A percentile compares a stretch with the other conserved stretches of the same genome.
Evolutionary conservation across 1,140 invertebrate genomes (phyloP).

Genomic region (Lasaia peninsularis): DNA sequence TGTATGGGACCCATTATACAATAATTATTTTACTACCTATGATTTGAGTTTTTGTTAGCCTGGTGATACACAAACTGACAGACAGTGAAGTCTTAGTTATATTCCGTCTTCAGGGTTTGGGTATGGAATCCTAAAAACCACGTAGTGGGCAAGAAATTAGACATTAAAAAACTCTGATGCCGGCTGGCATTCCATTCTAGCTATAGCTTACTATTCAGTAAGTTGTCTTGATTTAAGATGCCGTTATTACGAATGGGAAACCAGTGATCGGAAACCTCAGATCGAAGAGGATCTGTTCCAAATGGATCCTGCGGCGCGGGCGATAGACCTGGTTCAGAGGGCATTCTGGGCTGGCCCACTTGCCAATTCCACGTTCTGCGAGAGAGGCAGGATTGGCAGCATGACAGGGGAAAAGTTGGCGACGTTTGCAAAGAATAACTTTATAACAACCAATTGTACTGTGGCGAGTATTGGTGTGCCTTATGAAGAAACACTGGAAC

Average conservation of each 20-base stretch:
- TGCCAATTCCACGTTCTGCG: slow-evolving; percentile 50
- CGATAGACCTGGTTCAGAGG: slow-evolving; percentile 47
- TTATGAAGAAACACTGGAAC: slow-evolving; percentile 49
- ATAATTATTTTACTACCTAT: too few relatives aligned
- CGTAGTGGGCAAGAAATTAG: too few relatives aligned
- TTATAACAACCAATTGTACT: slow-evolving; percentile 34
- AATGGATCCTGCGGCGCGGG: slow-evolving; percentile 35
- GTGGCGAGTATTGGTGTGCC: slow-evolving; percentile 48
- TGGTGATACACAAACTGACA: too few relatives aligned
- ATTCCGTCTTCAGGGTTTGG: too few relatives aligned
- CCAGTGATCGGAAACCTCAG: slow-evolving; percentile 35
- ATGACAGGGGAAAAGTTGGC: slow-evolving; percentile 34
- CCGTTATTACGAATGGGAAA: slow-evolving; percentile 43
- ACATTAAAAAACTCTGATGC: too few relatives aligned
- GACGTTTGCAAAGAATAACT: slow-evolving; percentile 31
- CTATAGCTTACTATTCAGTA: too few relatives aligned
- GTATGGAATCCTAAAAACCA: too few relatives aligned
- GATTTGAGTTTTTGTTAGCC: too few relatives aligned
- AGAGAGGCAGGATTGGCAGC: slow-evolving; percentile 34
- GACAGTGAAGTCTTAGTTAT: too few relatives aligned
- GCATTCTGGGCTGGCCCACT: slow-evolving; percentile 46
- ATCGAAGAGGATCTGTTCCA: slow-evolving; percentile 40
- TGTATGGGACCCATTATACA: too few relatives aligned
- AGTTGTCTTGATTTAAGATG: slow-evolving; percentile 26
- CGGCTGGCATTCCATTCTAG: too few relatives aligned